A percentile compares a stretch with the other conserved stretches of the same genome.
Evolutionary conservation across 1,140 invertebrate species (phyloP).

Genomic region (Eufriesea mexicana): DNA sequence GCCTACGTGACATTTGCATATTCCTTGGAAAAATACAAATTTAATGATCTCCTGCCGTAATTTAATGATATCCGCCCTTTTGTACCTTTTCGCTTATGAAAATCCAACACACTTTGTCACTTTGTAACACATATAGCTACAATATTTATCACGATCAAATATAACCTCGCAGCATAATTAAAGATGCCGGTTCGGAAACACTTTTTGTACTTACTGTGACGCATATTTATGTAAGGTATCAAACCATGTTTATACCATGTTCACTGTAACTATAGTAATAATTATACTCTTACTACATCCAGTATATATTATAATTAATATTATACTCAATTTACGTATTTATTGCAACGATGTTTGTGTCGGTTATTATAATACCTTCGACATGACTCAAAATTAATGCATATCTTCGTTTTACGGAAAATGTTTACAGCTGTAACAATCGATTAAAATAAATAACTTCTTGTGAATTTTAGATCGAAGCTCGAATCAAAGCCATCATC

Average conservation of each 20-base stretch:
- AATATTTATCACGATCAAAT: background rate
- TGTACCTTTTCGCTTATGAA: conserved; percentile 5
- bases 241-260: too few species aligned
- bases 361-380: too few species aligned
- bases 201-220: too few species aligned
- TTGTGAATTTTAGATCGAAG: conserved; percentile 65
- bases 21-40: conserved; percentile 4
- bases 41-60: background rate
- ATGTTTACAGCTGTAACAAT: too few species aligned
- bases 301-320: too few species aligned
- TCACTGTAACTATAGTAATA: too few species aligned
- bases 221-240: too few species aligned
- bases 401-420: background rate
- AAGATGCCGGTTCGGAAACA: background rate
- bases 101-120: background rate
- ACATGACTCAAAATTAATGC: too few species aligned
- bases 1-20: conserved; percentile 44
- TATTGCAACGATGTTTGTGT: too few species aligned
- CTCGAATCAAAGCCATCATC: conserved; percentile 23
- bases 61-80: conserved; percentile 2
- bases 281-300: too few species aligned
- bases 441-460: background rate
- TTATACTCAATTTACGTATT: too few species aligned
- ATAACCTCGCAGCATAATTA: background rate
- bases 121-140: background rate